These are phyloP conservation scores for Pedetes capensis DNA, from an alignment of 2,113 vertebrate genomes.

Conservation along the genomic window DNA sequence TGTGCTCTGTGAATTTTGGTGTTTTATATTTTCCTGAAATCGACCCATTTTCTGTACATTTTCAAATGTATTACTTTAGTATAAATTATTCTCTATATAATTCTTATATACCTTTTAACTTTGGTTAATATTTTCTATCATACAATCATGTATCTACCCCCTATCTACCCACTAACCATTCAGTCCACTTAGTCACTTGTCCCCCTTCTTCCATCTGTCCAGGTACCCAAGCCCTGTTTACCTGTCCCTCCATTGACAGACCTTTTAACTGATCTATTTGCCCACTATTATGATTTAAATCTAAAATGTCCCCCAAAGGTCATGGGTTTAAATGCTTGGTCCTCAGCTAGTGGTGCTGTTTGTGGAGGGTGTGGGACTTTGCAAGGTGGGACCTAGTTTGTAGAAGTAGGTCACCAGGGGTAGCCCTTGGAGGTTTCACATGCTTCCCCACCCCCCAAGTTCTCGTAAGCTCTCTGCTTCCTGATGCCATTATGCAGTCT, in stretches of 20 bases:
- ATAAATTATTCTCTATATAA: background rate
- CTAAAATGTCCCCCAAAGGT: too few relatives aligned
- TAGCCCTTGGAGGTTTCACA: too few relatives aligned
- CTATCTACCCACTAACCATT: background rate
- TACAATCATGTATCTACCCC: background rate
- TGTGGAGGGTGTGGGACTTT: too few relatives aligned
- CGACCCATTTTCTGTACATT: background rate
- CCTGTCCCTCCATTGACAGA: background rate
- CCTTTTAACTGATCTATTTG: background rate
- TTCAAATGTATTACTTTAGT: background rate
- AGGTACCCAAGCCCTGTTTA: background rate
- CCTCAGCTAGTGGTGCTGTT: too few relatives aligned
- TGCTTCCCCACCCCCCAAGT: too few relatives aligned
- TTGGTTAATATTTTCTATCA: background rate
- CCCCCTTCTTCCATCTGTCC: background rate
- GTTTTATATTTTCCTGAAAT: conserved; percentile 23
- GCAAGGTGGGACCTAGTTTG: too few relatives aligned
- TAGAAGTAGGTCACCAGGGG: too few relatives aligned
- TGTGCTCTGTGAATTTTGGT: background rate
- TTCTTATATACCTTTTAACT: background rate
- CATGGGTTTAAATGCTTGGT: too few relatives aligned
- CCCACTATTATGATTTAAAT: too few relatives aligned
- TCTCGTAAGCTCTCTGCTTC: too few relatives aligned
- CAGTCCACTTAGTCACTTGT: background rate
- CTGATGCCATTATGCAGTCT: too few relatives aligned